These are phyloP conservation scores for Odocoileus virginianus DNA, from an alignment of 2,113 vertebrate species.

Conservation along the genomic window DNA sequence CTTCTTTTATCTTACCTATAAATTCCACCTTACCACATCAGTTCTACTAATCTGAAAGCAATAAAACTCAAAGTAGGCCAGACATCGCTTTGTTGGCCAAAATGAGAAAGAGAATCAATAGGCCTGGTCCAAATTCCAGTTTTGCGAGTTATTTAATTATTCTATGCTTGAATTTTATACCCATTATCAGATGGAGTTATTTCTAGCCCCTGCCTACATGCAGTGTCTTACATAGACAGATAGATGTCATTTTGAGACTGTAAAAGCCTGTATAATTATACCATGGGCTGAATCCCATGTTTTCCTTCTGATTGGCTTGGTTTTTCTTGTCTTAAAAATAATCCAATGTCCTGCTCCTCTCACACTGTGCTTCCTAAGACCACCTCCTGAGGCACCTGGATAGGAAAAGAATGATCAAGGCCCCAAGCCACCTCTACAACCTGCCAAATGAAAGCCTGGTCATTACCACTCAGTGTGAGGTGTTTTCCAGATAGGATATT, in stretches of 20 bases:
- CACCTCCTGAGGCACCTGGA: neutral
- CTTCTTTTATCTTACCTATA: slow-evolving; percentile 9
- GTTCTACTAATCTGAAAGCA: slow-evolving; percentile 25
- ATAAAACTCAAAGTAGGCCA: slow-evolving; percentile 27
- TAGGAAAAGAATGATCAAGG: neutral
- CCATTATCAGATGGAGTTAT: slow-evolving; percentile 5
- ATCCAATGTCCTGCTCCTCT: neutral
- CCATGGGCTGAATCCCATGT: neutral
- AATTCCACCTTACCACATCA: neutral
- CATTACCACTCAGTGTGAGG: neutral
- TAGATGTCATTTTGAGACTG: neutral
- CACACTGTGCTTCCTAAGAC: neutral
- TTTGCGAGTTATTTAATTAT: neutral
- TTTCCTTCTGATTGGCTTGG: neutral
- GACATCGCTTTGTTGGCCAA: neutral
- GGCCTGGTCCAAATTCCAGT: slow-evolving; percentile 9
- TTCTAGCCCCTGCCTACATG: neutral
- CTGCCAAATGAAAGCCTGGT: neutral
- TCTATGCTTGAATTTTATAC: neutral
- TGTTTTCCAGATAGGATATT: neutral
- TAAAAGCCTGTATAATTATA: neutral
- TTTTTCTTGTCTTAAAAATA: slow-evolving; percentile 21
- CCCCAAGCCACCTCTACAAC: neutral
- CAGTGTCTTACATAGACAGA: neutral
- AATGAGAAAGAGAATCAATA: neutral